Conservation (phyloP, 35 echinoderm and acorn worm species). For the Acanthaster planci region DNA sequence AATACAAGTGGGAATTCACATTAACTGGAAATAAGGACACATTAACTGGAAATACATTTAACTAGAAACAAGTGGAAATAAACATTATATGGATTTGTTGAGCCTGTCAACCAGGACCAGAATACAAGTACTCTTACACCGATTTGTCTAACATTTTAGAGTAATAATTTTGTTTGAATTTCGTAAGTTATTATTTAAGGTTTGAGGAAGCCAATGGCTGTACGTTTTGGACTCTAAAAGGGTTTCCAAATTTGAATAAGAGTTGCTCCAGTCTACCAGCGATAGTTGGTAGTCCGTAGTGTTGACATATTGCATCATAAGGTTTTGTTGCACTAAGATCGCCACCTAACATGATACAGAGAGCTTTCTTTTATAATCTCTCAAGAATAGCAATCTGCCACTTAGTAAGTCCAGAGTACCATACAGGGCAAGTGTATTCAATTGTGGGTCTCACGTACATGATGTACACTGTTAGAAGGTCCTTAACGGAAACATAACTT, state of each 20-base stretch:
- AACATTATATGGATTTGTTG: too few species aligned
- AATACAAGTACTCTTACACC: slow-evolving; percentile 28
- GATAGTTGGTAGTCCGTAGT: background rate
- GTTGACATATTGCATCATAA: background rate
- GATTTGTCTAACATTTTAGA: slow-evolving; percentile 1
- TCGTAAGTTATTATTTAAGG: background rate
- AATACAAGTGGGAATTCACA: too few species aligned
- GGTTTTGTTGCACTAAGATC: background rate
- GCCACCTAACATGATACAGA: background rate
- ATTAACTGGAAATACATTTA: too few species aligned
- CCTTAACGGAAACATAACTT: background rate
- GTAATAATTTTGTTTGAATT: background rate
- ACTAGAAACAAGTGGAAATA: too few species aligned
- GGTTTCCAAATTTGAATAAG: background rate
- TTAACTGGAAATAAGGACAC: too few species aligned
- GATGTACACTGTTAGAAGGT: background rate
- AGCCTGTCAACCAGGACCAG: too few species aligned
- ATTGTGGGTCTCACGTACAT: background rate
- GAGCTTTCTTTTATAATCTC: background rate
- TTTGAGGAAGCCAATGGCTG: background rate
- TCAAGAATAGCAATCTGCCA: background rate
- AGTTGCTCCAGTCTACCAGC: background rate
- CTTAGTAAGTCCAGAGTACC: background rate
- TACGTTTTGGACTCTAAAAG: background rate
- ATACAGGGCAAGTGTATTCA: background rate